These are phyloP conservation scores for Congeria kusceri DNA, from an alignment of 2,888 invertebrate species.

Conservation along the genomic window DNA sequence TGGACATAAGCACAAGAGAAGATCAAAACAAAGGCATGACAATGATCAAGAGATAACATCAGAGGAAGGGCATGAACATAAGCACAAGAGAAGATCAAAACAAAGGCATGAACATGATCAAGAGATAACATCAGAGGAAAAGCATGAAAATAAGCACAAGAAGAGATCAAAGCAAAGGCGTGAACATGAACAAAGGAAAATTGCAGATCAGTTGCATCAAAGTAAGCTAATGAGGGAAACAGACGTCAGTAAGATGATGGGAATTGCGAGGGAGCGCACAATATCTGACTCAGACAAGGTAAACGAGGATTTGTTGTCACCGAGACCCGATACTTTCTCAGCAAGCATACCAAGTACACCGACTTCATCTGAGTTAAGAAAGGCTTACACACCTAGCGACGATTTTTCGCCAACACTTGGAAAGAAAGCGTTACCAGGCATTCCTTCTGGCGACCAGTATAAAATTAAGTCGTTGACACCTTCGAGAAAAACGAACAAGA, in stretches of 20 bases:
- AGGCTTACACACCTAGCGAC: conserved; percentile 35
- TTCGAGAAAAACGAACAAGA: background rate
- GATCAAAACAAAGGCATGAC: too few species aligned
- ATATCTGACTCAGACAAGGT: conserved; percentile 39
- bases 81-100: too few species aligned
- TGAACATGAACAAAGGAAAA: too few species aligned
- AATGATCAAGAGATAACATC: too few species aligned
- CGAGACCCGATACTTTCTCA: conserved; percentile 47
- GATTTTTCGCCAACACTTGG: conserved; percentile 27
- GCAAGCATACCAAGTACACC: conserved; percentile 49
- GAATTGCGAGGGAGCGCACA: background rate
- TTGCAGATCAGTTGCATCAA: too few species aligned
- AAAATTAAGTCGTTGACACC: background rate
- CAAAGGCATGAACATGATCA: too few species aligned
- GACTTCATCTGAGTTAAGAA: conserved; percentile 54
- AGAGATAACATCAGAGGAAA: background rate
- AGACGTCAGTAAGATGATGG: background rate
- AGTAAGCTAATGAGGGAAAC: background rate
- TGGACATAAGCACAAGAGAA: too few species aligned
- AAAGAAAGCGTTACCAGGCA: conserved; percentile 1
- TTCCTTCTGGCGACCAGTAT: background rate
- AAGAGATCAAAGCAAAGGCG: too few species aligned
- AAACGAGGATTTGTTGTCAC: conserved; percentile 8
- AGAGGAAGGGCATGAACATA: too few species aligned
- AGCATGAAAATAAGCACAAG: too few species aligned